Evolutionary conservation across 2,888 invertebrate species (phyloP), one percentile per base, ranked within the genome.

Genomic region (Heliconius ismenius): DNA sequence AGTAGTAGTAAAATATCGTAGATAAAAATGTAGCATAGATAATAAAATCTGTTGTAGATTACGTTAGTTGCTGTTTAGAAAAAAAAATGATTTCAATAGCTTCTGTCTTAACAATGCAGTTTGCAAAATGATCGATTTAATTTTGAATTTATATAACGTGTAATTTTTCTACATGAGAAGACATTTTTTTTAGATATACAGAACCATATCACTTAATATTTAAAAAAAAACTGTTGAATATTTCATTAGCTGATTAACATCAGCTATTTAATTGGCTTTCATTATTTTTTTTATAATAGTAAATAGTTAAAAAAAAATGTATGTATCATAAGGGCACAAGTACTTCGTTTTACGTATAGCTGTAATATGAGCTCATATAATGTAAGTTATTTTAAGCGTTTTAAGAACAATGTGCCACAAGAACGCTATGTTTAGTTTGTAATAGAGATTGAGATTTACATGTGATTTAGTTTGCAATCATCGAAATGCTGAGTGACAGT

Each of bases 271-370:
- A 58, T 58, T 58, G 58, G n/a, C 58, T 21, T 58, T 21, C n/a
- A n/a, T 54, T 18, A 28, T 32, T 64, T 32, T 32, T 32, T 64
- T 64, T 64, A 32, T 64, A 64, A 32, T 54, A 54, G 21, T 54
- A 32, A 63, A 69, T 76, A 73, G 62, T 76, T 73, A 36, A 75
- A 49, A 73, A 67, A 69, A 68, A 26, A 73, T 76, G 28, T 76
- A 73, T 80, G 78, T 83, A 83, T 80, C 79, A 69, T 86, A 87
- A 82, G 89, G 92, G 92, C 92, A 92, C 90, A 91, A 91, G 92
- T 93, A 93, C 92, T 93, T 92, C 88, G 89, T 81, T 79, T 78
- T 81, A 81, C 73, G 26, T 74, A 74, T 77, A 79, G 79, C 76
- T 74, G 80, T 79, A 81, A 80, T 79, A 84, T 80, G 79, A 82